Base-by-base conservation (phyloP, 2,888 invertebrate species). In the Neoascia interrupta region DNA sequence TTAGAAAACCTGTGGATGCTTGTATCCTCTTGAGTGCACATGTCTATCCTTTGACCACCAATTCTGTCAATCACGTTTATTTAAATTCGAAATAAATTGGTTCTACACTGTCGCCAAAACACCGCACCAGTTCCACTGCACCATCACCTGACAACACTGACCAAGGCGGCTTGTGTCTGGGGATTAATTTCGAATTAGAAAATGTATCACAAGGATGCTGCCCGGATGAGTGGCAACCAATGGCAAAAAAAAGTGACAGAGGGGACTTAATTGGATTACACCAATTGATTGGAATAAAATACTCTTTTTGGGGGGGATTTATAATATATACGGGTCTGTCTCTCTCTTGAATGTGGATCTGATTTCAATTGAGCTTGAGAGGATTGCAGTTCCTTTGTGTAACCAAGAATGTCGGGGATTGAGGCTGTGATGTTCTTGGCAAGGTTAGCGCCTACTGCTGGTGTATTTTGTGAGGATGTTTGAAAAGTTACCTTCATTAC, bases 241-340 rank as follows among this genome's bases (percentile, higher is more conserved):
- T 58, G 56, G 39, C 56, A 76, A 6, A n/a, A n/a, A n/a, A n/a
- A n/a, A n/a, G 18, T 45, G 61, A 61, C 69, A 61, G 54, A 61
- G 45, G 23, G 18, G 72, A 66, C 66, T 79, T 79, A 79, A 79
- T 79, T 79, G 73, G 79, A 79, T 79, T 79, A 73, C 79, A 73
- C 45, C 73, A 79, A 73, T 79, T 79, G 79, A 79, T 73, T 79
- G 79, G 73, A 79, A 79, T 79, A 61, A 73, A 79, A 68, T 73
- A 51, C 68, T 61, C 49, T 61, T 56, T 63, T n/a, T n/a, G n/a
- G n/a, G n/a, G 36, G 36, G 51, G 36, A 56, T 31, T n/a, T 31
- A 31, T n/a, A 31, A n/a, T n/a, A n/a, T n/a, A n/a, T n/a, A n/a
- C n/a, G n/a, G n/a, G n/a, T 41, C 56, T 43, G 19, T 21, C 18